Percentiles rank a stretch among this genome's conserved stretches.
These are phyloP conservation scores for Thymelicus acteon DNA, from an alignment of 2,888 invertebrate species.

Conservation along the genomic window DNA sequence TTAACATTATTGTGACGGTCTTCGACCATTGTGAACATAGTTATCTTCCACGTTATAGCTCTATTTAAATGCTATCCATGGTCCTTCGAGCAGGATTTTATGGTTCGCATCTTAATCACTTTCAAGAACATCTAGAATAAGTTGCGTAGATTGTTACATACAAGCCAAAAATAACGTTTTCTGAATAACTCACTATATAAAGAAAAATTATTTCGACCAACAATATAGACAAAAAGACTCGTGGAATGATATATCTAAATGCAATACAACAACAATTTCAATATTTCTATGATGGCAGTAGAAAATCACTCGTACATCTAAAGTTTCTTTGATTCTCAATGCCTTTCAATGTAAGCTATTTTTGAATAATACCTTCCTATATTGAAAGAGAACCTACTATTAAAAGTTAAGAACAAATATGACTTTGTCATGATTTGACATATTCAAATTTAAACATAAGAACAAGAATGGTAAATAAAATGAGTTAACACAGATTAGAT, in stretches of 20 bases:
- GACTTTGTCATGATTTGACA: too few relatives aligned
- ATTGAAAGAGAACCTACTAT: neutral
- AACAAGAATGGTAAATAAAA: too few relatives aligned
- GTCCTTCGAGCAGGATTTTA: neutral
- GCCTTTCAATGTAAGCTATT: conserved; percentile 12
- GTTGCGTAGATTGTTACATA: neutral
- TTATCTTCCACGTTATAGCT: too few relatives aligned
- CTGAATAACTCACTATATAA: neutral
- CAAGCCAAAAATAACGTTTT: neutral
- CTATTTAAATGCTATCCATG: neutral
- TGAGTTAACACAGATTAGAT: too few relatives aligned
- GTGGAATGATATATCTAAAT: conserved; percentile 29
- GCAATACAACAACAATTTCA: conserved; percentile 10
- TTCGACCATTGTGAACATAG: neutral
- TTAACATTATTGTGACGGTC: neutral
- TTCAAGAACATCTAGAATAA: conserved; percentile 8
- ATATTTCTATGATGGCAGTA: conserved; percentile 31
- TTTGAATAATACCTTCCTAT: conserved; percentile 4
- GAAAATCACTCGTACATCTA: conserved; percentile 14
- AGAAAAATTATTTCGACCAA: too few relatives aligned
- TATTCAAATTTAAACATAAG: too few relatives aligned
- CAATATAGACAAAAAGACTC: neutral
- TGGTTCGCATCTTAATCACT: neutral
- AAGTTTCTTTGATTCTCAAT: neutral
- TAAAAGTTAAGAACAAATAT: too few relatives aligned